These are phyloP conservation scores for Paguma larvata DNA, from an alignment of 2,797 vertebrate species.

Conservation along the genomic window DNA sequence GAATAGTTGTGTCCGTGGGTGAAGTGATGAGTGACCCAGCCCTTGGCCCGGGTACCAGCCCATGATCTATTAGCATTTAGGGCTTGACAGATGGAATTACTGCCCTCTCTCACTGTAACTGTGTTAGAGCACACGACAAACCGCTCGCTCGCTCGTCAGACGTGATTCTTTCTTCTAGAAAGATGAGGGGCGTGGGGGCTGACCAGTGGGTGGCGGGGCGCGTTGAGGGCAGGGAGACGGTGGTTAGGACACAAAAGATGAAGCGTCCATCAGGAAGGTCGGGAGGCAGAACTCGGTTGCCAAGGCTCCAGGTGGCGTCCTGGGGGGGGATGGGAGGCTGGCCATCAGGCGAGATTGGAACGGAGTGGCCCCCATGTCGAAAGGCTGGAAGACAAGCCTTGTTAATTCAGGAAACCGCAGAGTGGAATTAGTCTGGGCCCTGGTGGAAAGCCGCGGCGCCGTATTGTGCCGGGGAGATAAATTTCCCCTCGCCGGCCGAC, in stretches of 20 bases:
- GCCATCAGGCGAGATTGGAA: constrained; percentile 85
- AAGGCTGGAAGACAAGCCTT: constrained; percentile 89
- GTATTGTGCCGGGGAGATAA: constrained; percentile 88
- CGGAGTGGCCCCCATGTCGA: constrained; percentile 86
- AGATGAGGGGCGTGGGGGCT: background rate
- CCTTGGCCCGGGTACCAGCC: constrained; percentile 77
- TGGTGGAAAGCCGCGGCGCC: constrained; percentile 85
- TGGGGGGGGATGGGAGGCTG: constrained; percentile 83
- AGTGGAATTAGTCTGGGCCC: constrained; percentile 88
- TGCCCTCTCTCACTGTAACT: constrained; percentile 74
- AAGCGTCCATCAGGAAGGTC: constrained; percentile 85
- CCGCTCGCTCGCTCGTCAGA: constrained; percentile 84
- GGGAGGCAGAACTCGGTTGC: constrained; percentile 82
- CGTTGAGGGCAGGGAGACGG: constrained; percentile 78
- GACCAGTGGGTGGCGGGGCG: constrained; percentile 40
- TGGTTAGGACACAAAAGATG: constrained; percentile 83
- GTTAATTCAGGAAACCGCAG: constrained; percentile 88
- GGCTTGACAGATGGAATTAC: constrained; percentile 82
- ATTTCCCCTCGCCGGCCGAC: constrained; percentile 84
- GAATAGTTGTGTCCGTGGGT: constrained; percentile 76
- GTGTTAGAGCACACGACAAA: constrained; percentile 83
- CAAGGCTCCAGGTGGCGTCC: constrained; percentile 86
- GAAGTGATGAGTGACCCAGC: constrained; percentile 83
- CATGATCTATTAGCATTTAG: constrained; percentile 85
- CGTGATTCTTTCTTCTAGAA: constrained; percentile 83